A percentile compares a stretch with the other conserved stretches of the same genome.
Conservation (phyloP, 1,140 invertebrate species). For the Oedothorax gibbosus region DNA sequence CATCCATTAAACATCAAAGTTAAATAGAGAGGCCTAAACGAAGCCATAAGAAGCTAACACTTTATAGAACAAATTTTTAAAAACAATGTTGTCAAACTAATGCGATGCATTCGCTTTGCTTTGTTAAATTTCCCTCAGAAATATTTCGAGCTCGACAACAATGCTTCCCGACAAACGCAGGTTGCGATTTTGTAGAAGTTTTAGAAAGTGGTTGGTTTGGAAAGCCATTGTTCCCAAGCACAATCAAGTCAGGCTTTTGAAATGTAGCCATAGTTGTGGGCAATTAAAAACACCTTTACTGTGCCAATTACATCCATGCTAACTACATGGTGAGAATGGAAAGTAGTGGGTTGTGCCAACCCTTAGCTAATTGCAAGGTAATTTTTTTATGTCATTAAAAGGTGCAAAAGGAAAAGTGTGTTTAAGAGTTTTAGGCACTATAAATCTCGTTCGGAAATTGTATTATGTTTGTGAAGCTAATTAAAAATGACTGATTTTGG, state of each 20-base stretch:
- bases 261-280: conserved; percentile 25
- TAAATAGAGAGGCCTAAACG: too few relatives aligned
- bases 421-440: too few relatives aligned
- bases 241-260: conserved; percentile 28
- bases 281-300: conserved; percentile 47
- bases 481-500: too few relatives aligned
- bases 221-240: conserved; percentile 30
- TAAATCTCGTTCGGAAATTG: too few relatives aligned
- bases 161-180: conserved; percentile 42
- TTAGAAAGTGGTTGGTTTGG: conserved; percentile 7
- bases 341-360: conserved; percentile 12
- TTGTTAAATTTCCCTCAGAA: background rate
- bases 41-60: too few relatives aligned
- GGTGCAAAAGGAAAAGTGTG: too few relatives aligned
- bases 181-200: conserved; percentile 16
- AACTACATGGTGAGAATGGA: background rate
- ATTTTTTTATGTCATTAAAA: background rate
- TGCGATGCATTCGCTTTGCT: background rate
- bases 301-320: conserved; percentile 29
- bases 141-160: conserved; percentile 23
- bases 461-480: too few relatives aligned
- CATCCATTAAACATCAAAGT: too few relatives aligned
- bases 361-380: conserved; percentile 9
- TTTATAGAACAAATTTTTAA: too few relatives aligned
- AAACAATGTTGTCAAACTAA: too few relatives aligned